These are phyloP conservation scores for Gadopsis bispinosus DNA, from an alignment of 2,797 vertebrate species.

Conservation along the genomic window DNA sequence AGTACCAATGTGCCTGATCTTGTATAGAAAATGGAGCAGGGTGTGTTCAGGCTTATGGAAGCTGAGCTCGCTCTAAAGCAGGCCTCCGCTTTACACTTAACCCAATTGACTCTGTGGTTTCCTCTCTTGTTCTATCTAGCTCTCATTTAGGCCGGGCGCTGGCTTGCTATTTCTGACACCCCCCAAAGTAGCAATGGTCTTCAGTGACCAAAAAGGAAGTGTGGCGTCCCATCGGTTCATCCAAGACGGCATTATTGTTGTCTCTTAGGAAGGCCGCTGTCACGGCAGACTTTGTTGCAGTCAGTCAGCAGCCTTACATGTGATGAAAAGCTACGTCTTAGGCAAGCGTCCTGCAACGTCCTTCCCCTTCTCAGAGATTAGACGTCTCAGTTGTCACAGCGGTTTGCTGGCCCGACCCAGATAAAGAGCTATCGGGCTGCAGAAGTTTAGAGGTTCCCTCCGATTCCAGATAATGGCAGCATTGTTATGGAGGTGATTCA, in stretches of 20 bases:
- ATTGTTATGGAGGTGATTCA: constrained; percentile 38
- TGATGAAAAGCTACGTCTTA: constrained; percentile 51
- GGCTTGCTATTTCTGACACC: constrained; percentile 49
- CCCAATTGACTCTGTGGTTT: constrained; percentile 62
- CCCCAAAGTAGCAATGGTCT: constrained; percentile 26
- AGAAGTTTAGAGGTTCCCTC: constrained; percentile 56
- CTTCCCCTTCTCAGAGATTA: constrained; percentile 71
- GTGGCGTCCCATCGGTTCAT: constrained; percentile 45
- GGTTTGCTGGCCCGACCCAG: constrained; percentile 57
- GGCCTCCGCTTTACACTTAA: constrained; percentile 17
- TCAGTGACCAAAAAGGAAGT: constrained; percentile 70
- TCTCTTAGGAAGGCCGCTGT: constrained; percentile 45
- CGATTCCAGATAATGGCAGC: constrained; percentile 60
- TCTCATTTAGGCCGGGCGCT: constrained; percentile 25
- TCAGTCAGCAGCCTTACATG: constrained; percentile 48
- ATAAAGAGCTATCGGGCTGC: constrained; percentile 70
- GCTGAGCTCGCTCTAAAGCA: constrained; percentile 18
- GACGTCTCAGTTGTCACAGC: constrained; percentile 65
- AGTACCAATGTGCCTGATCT: not conserved
- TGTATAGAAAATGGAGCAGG: not conserved
- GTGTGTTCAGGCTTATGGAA: constrained; percentile 19
- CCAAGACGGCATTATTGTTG: constrained; percentile 21
- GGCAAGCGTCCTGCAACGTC: constrained; percentile 49
- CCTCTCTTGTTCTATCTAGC: constrained; percentile 45
- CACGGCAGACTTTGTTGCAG: constrained; percentile 41